Evolutionary conservation across 2,113 vertebrate genomes (phyloP).

Genomic region (Oreotragus oreotragus): DNA sequence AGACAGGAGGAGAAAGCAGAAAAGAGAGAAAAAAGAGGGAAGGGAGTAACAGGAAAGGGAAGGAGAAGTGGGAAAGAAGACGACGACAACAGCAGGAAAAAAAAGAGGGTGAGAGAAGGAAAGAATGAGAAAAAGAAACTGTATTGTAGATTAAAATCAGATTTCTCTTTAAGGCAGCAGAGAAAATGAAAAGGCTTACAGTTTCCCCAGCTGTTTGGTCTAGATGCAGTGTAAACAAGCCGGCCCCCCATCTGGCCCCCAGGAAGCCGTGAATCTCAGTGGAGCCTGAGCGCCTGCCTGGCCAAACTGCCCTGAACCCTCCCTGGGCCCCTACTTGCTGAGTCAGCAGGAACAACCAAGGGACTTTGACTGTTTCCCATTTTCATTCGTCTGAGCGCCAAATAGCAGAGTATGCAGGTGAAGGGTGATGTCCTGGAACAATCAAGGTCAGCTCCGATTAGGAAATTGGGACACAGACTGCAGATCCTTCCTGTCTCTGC

Average conservation of each 20-base stretch:
- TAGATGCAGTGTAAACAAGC: constrained; percentile 70
- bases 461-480: constrained; percentile 17
- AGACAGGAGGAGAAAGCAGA: background rate
- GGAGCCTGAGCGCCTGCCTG: constrained; percentile 29
- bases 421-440: constrained; percentile 50
- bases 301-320: constrained; percentile 54
- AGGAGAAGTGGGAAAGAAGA: background rate
- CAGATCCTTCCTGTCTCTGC: constrained; percentile 24
- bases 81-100: too few species aligned
- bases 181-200: constrained; percentile 56
- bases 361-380: constrained; percentile 53
- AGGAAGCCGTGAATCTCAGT: background rate
- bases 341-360: constrained; percentile 64
- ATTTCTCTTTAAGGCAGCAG: constrained; percentile 63
- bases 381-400: constrained; percentile 52
- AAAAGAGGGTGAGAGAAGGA: background rate
- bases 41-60: background rate
- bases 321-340: constrained; percentile 56
- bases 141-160: constrained; percentile 9
- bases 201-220: constrained; percentile 75
- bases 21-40: background rate
- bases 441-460: constrained; percentile 18
- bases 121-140: background rate
- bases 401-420: background rate
- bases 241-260: background rate